Evolutionary conservation across 2,797 vertebrate species (phyloP).

Genomic region (Mormyrus proboscirostris): DNA sequence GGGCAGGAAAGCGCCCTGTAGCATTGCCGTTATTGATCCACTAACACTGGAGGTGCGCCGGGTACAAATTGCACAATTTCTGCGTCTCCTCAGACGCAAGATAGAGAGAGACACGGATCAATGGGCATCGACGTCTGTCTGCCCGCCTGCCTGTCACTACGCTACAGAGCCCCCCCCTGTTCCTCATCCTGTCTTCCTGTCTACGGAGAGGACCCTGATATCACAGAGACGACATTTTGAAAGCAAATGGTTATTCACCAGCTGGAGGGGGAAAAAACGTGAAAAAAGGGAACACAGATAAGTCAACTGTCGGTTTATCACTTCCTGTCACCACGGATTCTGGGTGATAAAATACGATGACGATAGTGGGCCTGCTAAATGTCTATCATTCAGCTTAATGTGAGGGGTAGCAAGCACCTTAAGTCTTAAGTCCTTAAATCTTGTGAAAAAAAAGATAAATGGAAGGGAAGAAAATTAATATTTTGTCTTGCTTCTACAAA

Average conservation of each 20-base stretch:
- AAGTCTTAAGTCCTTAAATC: neutral
- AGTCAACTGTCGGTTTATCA: conserved; percentile 35
- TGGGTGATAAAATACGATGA: neutral
- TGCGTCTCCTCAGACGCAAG: conserved; percentile 55
- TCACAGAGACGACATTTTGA: conserved; percentile 54
- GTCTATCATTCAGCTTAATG: neutral
- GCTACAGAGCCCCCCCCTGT: conserved; percentile 54
- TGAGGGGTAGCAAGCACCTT: neutral
- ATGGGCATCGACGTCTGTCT: conserved; percentile 56
- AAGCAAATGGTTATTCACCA: conserved; percentile 29
- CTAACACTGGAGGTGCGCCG: conserved; percentile 57
- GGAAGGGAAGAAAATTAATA: conserved; percentile 34
- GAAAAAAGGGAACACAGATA: conserved; percentile 39
- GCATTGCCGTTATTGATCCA: conserved; percentile 63
- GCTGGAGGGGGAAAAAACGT: conserved; percentile 47
- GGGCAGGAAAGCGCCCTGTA: conserved; percentile 33
- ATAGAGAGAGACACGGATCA: conserved; percentile 60
- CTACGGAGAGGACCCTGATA: conserved; percentile 18
- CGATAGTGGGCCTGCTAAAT: neutral
- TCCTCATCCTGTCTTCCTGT: conserved; percentile 38
- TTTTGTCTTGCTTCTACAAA: conserved; percentile 33
- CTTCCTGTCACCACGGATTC: conserved; percentile 16
- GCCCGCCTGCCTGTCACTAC: conserved; percentile 36
- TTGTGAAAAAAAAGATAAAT: conserved; percentile 31
- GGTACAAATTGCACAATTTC: conserved; percentile 60